Conservation (phyloP, 2,113 vertebrate genomes). For the Rostratula benghalensis region DNA sequence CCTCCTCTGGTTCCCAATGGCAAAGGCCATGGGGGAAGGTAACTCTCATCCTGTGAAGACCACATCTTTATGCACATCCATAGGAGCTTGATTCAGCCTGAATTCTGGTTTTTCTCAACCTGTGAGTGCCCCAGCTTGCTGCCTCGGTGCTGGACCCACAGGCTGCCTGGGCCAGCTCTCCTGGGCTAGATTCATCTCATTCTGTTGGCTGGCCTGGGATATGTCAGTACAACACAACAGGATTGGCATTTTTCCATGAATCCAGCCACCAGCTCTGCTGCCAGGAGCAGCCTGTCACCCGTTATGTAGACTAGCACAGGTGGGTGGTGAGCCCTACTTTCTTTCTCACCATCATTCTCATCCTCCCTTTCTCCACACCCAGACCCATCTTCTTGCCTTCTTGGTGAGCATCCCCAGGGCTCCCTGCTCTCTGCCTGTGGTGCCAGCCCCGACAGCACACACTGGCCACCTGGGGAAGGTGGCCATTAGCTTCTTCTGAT, state of each 20-base stretch:
- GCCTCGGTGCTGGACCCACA: background rate
- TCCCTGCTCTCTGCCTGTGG: background rate
- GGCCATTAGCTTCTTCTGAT: background rate
- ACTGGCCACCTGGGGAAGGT: accelerated
- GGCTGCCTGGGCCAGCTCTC: background rate
- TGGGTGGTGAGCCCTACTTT: accelerated
- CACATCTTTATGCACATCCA: accelerated
- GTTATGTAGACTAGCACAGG: accelerated
- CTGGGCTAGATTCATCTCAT: background rate
- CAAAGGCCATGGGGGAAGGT: background rate
- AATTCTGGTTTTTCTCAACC: background rate
- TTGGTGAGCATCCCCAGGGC: background rate
- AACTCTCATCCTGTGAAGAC: background rate
- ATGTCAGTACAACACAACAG: background rate
- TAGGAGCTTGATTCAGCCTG: background rate
- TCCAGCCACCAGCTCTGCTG: background rate
- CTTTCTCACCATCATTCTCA: background rate
- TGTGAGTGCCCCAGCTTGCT: background rate
- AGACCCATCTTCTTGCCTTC: background rate
- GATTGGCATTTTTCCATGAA: background rate
- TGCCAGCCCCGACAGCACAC: background rate
- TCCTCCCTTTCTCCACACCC: background rate
- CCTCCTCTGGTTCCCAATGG: background rate
- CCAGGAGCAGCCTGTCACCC: background rate
- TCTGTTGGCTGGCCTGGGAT: background rate